Evolutionary conservation across 2,888 invertebrate species (phyloP).

Genomic region (Andrena praecox): DNA sequence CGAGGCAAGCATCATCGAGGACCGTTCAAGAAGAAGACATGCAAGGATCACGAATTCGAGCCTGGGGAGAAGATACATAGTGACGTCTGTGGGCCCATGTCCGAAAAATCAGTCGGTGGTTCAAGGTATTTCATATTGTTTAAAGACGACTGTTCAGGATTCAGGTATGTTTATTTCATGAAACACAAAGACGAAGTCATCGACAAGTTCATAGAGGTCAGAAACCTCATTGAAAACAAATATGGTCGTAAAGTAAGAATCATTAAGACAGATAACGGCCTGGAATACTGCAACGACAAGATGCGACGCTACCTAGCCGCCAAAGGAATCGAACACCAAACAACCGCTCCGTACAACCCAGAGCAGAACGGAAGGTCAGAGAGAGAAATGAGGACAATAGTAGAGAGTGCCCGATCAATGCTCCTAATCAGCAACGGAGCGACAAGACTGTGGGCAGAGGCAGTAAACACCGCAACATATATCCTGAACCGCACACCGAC

Average conservation of each 20-base stretch:
- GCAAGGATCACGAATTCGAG: background rate
- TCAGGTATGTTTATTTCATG: background rate
- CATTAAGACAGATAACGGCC: background rate
- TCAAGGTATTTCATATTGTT: background rate
- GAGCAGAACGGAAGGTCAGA: background rate
- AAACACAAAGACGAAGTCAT: background rate
- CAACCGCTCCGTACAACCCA: background rate
- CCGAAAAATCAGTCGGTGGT: background rate
- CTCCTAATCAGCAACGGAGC: background rate
- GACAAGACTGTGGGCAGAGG: background rate
- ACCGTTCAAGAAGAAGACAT: background rate
- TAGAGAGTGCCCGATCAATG: background rate
- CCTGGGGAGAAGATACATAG: background rate
- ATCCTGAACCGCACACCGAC: background rate
- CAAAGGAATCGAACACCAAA: background rate
- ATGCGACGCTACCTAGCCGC: background rate
- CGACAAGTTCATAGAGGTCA: background rate
- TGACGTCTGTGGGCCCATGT: background rate
- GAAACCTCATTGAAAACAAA: background rate
- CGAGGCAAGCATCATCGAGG: background rate
- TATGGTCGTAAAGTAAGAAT: background rate
- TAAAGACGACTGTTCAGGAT: background rate
- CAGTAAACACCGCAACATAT: background rate
- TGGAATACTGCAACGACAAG: background rate
- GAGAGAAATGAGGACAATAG: conserved; percentile 3